Conservation (phyloP, 2,113 vertebrate species). For the Vicugna pacos region DNA sequence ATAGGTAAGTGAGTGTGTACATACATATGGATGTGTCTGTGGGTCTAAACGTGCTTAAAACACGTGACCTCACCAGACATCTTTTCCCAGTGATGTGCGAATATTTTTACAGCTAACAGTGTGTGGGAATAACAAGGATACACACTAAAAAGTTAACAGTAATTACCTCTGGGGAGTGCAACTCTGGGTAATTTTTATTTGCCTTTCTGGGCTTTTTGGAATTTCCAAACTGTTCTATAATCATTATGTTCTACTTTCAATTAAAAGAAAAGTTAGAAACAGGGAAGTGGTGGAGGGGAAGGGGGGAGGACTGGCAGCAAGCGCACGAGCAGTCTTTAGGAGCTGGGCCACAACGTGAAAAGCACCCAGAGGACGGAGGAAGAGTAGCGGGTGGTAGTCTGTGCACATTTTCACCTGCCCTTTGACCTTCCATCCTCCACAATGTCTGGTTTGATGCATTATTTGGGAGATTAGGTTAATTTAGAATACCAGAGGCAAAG, state of each 20-base stretch:
- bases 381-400: too few relatives aligned
- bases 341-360: not conserved
- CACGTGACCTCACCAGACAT: not conserved
- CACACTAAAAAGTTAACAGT: not conserved
- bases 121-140: not conserved
- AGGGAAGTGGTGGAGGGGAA: too few relatives aligned
- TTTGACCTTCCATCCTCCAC: not conserved
- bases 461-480: not conserved
- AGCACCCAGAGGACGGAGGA: not conserved
- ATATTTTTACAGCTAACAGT: not conserved
- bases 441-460: not conserved
- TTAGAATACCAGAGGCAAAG: not conserved
- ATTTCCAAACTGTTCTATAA: constrained; percentile 34
- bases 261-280: not conserved
- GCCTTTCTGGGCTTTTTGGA: constrained; percentile 10
- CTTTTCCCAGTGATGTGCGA: not conserved
- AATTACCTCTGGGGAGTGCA: not conserved
- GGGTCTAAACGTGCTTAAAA: not conserved
- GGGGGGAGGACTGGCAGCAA: not conserved
- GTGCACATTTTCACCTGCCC: accelerated
- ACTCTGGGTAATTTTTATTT: not conserved
- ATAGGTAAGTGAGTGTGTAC: accelerated
- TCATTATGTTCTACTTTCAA: not conserved
- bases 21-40: accelerated
- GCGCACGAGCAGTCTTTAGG: not conserved